phyloP scores from a whole-genome alignment of 2,888 invertebrate genomes.

The Ceraclea dissimilis region DNA sequence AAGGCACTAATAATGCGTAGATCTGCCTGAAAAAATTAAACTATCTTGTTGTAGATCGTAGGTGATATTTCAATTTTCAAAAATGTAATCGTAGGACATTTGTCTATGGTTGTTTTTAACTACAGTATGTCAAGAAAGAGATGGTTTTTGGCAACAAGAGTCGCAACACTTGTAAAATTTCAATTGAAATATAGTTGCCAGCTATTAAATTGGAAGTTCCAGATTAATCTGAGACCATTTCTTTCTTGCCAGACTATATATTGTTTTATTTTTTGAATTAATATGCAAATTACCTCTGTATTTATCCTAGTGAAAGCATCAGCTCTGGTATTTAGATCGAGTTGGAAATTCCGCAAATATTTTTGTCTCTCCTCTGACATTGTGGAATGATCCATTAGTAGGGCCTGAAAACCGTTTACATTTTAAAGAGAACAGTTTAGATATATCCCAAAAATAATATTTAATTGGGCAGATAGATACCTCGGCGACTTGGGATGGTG shows the following conservation, averaged over 20 bases:
- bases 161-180: too few relatives aligned
- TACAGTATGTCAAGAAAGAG: too few relatives aligned
- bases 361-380: slow-evolving; percentile 49
- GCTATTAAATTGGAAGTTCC: too few relatives aligned
- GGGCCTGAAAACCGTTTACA: slow-evolving; percentile 41
- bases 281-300: slow-evolving; percentile 59
- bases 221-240: too few relatives aligned
- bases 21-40: slow-evolving; percentile 34
- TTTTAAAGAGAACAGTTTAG: too few relatives aligned
- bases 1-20: slow-evolving; percentile 55
- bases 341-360: slow-evolving; percentile 46
- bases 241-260: too few relatives aligned
- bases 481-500: slow-evolving; percentile 11
- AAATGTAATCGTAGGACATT: too few relatives aligned
- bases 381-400: slow-evolving; percentile 50
- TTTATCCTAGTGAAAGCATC: slow-evolving; percentile 59
- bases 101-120: too few relatives aligned
- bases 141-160: too few relatives aligned
- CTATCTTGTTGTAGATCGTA: neutral
- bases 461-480: neutral
- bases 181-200: too few relatives aligned
- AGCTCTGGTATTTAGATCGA: slow-evolving; percentile 59
- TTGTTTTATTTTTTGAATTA: too few relatives aligned
- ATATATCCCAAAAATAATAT: neutral
- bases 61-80: too few relatives aligned